phyloP scores from a whole-genome alignment of 2,888 invertebrate genomes.

The Byasa hedistus region DNA sequence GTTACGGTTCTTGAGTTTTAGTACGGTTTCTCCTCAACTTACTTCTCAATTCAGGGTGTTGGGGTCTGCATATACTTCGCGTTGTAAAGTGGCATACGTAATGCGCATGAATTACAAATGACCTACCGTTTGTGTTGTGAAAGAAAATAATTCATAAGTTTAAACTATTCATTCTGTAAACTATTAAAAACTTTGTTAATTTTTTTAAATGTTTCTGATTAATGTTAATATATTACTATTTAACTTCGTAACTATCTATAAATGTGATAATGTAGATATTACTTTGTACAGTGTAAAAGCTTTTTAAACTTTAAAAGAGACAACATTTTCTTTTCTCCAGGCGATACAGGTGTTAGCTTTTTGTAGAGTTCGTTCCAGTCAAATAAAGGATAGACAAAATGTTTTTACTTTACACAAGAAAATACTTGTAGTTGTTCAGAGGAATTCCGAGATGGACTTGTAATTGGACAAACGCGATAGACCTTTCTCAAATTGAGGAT shows the following conservation, averaged over 20 bases:
- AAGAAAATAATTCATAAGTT: not conserved
- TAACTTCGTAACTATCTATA: too few relatives aligned
- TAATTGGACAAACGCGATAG: conserved; percentile 26
- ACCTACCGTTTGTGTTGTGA: not conserved
- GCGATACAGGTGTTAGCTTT: not conserved
- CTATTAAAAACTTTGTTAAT: not conserved
- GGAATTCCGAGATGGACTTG: conserved; percentile 9
- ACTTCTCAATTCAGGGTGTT: conserved; percentile 4
- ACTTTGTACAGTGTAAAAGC: not conserved
- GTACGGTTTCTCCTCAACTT: conserved; percentile 24
- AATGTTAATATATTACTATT: too few relatives aligned
- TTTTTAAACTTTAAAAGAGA: not conserved
- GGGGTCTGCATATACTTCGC: conserved; percentile 1
- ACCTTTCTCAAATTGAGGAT: conserved; percentile 29
- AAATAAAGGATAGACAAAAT: not conserved
- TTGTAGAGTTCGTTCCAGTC: not conserved
- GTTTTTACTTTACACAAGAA: conserved; percentile 4
- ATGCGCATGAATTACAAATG: conserved; percentile 9
- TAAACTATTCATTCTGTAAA: not conserved
- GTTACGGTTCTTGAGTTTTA: conserved; percentile 22
- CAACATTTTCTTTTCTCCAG: not conserved
- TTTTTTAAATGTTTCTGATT: not conserved
- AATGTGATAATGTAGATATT: not conserved
- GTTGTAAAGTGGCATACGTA: conserved; percentile 9
- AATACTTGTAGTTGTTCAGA: not conserved